Evolutionary conservation across 1,140 invertebrate genomes (phyloP), one percentile per base, ranked within the genome.

Genomic region (Zaprionus tsacasi): DNA sequence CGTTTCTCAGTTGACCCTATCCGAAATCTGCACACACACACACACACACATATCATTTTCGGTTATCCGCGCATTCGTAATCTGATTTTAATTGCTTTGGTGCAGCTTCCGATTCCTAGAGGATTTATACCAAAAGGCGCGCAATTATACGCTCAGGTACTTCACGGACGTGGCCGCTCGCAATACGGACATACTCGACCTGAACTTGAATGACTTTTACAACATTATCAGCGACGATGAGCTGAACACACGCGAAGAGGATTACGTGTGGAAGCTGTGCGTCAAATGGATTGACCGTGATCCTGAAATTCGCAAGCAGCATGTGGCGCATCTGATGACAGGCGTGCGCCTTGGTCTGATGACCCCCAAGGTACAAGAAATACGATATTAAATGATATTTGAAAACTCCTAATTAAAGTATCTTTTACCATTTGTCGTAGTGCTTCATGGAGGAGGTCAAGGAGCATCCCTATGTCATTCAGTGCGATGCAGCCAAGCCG

Each of bases 311-410:
- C 94, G 96, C 8, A 95, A 95, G 87, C 81, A 93, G 30, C 93
- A 96, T 76, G 95, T 97, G 6, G 94, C 96, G 0, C 93, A 95
- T 35, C 92, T 99, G 0, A 96, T 99, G 94, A 95, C 95, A 43
- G 96, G 96, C 63, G 96, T 98, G 72, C 94, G 97, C 17, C 94
- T 98, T 2, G 97, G 98, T 6, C 93, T 98, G 1, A 93, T 99
- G 79, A 96, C 98, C 61, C 97, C 96, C 0, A 95, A 97, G 92
- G 94, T 94, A 61, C n/a, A 4, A n/a, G 0, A n/a, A 13, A 43
- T n/a, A 5, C 12, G n/a, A 43, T 6, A 8, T 8, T 11, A 6
- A 21, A 21, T 21, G 21, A 21, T 21, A 21, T 21, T 21, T 21
- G 21, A 21, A 21, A 21, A 21, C 21, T n/a, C 21, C 21, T 21